Evolutionary conservation across 2,113 vertebrate genomes (phyloP).

Genomic region (Calypte anna): DNA sequence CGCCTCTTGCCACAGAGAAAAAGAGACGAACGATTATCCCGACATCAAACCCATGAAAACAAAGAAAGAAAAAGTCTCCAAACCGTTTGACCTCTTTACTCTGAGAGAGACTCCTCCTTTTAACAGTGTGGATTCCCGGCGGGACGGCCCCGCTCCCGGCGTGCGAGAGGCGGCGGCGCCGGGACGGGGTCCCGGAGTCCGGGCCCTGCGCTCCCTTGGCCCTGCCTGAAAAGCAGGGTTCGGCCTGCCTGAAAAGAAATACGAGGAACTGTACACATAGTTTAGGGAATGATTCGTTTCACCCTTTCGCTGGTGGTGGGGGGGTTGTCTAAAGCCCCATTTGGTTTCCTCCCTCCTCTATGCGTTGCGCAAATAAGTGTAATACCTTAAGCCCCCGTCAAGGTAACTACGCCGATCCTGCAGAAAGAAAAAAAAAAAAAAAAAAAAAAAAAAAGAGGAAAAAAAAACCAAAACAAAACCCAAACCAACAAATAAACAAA

Average conservation of each 20-base stretch:
- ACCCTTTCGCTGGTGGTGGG: not conserved
- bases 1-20: not conserved
- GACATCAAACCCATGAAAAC: not conserved
- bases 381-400: not conserved
- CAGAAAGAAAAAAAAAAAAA: no score
- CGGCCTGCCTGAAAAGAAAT: not conserved
- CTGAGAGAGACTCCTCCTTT: not conserved
- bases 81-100: not conserved
- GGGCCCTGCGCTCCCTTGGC: not conserved
- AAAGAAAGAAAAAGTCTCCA: not conserved
- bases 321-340: not conserved
- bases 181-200: not conserved
- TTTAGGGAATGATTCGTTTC: not conserved
- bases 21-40: not conserved
- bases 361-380: not conserved
- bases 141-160: not conserved
- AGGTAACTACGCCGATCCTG: not conserved
- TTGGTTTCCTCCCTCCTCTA: not conserved
- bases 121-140: not conserved
- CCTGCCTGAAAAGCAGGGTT: not conserved
- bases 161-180: not conserved
- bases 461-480: no score
- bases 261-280: not conserved
- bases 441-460: no score
- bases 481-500: no score